Evolutionary conservation across 2,888 invertebrate species (phyloP).

Genomic region (Frankliniella fusca): DNA sequence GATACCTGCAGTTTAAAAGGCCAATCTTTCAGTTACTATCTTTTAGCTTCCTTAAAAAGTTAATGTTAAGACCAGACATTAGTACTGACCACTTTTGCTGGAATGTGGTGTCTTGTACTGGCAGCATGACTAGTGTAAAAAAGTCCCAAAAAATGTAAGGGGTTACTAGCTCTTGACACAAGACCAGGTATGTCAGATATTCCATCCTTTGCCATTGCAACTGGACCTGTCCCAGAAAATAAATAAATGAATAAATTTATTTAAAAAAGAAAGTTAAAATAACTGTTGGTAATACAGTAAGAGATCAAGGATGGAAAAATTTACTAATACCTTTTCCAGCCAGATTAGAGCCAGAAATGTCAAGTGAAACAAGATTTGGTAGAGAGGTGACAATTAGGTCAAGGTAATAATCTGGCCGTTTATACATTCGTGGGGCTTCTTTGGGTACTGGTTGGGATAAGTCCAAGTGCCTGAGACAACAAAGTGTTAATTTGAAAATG

Average conservation of each 20-base stretch:
- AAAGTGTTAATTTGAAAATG: conserved; percentile 30
- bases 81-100: conserved; percentile 64
- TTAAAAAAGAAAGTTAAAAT: neutral
- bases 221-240: neutral
- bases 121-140: conserved; percentile 87
- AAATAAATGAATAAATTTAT: too few relatives aligned
- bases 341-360: conserved; percentile 94
- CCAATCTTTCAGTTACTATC: conserved; percentile 28
- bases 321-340: conserved; percentile 69
- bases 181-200: conserved; percentile 80
- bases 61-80: conserved; percentile 31
- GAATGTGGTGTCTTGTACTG: conserved; percentile 84
- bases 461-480: conserved; percentile 66
- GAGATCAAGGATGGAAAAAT: conserved; percentile 1
- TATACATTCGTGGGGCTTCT: conserved; percentile 67
- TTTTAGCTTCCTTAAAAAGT: neutral
- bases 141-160: conserved; percentile 85
- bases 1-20: conserved; percentile 60
- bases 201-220: conserved; percentile 8
- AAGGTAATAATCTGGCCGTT: conserved; percentile 68
- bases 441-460: conserved; percentile 67
- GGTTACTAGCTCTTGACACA: conserved; percentile 66
- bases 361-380: conserved; percentile 72
- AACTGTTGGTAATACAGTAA: neutral
- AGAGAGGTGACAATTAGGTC: conserved; percentile 67